phyloP scores from a whole-genome alignment of 2,113 vertebrate genomes.

The Thalassarche chlororhynchos region DNA sequence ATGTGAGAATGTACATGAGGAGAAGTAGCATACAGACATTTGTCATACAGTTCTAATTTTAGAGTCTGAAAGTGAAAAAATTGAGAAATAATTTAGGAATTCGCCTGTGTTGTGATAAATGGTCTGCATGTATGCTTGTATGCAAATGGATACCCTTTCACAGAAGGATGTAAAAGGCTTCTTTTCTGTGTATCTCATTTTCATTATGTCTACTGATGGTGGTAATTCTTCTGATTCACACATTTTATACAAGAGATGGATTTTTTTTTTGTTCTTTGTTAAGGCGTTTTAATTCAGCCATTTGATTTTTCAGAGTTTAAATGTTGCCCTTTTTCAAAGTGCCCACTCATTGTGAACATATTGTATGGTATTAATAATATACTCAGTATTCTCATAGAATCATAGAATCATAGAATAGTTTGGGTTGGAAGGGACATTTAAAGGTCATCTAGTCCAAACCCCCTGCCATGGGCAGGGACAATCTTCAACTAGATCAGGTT shows the following conservation, averaged over 20 bases:
- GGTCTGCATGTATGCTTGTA: not conserved
- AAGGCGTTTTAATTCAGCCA: not conserved
- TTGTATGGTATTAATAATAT: not conserved
- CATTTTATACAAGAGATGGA: not conserved
- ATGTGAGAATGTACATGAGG: not conserved
- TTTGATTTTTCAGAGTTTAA: not conserved
- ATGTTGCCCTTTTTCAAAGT: not conserved
- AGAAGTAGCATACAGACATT: not conserved
- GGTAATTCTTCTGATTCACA: not conserved
- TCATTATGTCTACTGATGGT: not conserved
- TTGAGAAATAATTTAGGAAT: not conserved
- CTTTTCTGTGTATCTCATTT: not conserved
- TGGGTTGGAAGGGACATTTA: too few species aligned
- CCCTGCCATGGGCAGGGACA: too few species aligned
- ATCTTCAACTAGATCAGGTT: too few species aligned
- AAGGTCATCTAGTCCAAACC: too few species aligned
- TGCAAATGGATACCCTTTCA: not conserved
- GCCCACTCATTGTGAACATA: not conserved
- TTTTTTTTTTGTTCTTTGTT: not conserved
- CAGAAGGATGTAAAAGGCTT: not conserved
- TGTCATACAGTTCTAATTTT: not conserved
- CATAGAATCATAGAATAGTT: too few species aligned
- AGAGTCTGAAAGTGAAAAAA: not conserved
- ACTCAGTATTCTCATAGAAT: not conserved
- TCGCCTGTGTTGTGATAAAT: not conserved